These are phyloP conservation scores for Sclerurus mexicanus DNA, from an alignment of 2,113 vertebrate species.

Conservation along the genomic window DNA sequence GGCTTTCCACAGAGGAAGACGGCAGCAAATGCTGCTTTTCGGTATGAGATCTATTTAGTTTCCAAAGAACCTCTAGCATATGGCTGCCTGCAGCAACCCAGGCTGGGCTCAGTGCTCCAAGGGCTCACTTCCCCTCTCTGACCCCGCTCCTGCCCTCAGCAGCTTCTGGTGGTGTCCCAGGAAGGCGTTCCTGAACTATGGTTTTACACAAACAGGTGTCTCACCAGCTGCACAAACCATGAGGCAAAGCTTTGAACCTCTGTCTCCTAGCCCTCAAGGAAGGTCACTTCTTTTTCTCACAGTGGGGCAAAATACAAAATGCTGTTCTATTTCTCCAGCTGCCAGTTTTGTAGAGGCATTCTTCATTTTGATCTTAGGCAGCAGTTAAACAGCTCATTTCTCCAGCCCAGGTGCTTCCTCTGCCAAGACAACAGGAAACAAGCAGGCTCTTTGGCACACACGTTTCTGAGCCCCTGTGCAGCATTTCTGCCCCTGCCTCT, in stretches of 20 bases:
- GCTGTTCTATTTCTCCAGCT: neutral
- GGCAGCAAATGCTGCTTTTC: neutral
- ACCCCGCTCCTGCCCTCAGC: neutral
- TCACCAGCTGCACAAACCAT: neutral
- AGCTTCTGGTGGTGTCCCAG: neutral
- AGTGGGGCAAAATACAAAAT: neutral
- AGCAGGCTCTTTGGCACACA: neutral
- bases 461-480: fast-evolving
- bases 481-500: neutral
- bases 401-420: neutral
- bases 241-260: neutral
- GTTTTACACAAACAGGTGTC: neutral
- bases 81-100: neutral
- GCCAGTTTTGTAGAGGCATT: neutral
- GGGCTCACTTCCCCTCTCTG: neutral
- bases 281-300: constrained; percentile 28
- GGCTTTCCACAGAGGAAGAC: neutral
- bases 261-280: constrained; percentile 4
- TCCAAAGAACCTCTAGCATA: neutral
- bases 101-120: neutral
- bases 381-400: neutral
- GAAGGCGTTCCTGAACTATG: neutral
- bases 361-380: neutral
- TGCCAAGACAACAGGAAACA: neutral
- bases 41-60: neutral